These are phyloP conservation scores for Cerceris rybyensis DNA, from an alignment of 2,888 invertebrate genomes.

Conservation along the genomic window DNA sequence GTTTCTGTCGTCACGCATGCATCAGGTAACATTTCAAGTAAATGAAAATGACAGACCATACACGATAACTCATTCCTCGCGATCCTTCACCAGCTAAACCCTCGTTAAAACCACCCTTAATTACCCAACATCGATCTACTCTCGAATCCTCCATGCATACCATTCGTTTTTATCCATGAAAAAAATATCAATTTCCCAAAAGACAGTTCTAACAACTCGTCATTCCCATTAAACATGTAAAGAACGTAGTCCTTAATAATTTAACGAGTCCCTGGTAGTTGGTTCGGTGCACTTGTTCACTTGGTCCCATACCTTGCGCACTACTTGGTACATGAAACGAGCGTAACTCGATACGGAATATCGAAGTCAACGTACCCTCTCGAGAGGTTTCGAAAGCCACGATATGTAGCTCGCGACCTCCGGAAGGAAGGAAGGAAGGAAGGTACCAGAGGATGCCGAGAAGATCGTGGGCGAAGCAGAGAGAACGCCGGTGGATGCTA, in stretches of 20 bases:
- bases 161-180: no score
- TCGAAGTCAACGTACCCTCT: slow-evolving; percentile 68
- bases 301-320: slow-evolving; percentile 25
- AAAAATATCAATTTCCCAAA: neutral
- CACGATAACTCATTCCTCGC: neutral
- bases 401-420: slow-evolving; percentile 70
- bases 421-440: slow-evolving; percentile 47
- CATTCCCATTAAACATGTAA: neutral
- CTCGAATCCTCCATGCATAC: no score
- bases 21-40: neutral
- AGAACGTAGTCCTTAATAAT: slow-evolving; percentile 18
- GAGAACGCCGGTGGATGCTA: slow-evolving; percentile 44
- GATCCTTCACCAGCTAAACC: neutral
- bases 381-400: slow-evolving; percentile 71
- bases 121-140: neutral
- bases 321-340: slow-evolving; percentile 63
- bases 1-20: slow-evolving; percentile 28
- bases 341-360: slow-evolving; percentile 75
- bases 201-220: neutral
- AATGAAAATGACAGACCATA: slow-evolving; percentile 20
- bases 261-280: slow-evolving; percentile 13
- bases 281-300: slow-evolving; percentile 30
- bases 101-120: neutral
- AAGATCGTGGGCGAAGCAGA: slow-evolving; percentile 48
- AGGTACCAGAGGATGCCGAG: slow-evolving; percentile 35